Base-by-base conservation (phyloP, 2,888 invertebrate genomes). In the Drosophila rubida region DNA sequence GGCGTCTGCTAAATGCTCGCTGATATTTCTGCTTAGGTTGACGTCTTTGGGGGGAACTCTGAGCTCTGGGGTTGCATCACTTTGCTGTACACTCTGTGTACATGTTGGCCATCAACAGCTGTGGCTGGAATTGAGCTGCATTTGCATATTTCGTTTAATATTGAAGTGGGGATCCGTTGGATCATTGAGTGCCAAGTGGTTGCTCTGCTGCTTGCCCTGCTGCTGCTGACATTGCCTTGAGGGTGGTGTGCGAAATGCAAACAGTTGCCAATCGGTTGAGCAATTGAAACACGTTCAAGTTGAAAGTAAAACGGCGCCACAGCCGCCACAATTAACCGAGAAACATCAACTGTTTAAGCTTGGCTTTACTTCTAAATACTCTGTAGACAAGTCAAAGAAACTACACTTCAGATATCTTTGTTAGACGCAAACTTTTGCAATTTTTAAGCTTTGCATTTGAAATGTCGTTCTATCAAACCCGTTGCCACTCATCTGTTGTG, bases 1-100 rank as follows among this genome's bases (percentile, higher is more conserved):
- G 19, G 19, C 19, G 19, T 19, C 35, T 11, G n/a, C 4, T 37
- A 23, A 45, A 25, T 22, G 14, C 7, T 42, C 44, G 23, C 35
- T 37, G 13, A 32, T 37, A 64, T 77, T 84, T 85, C 41, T 74
- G 78, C 86, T 86, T 78, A 80, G 78, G 45, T 77, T 69, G 69
- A 60, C 65, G 73, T 39, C 58, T 62, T 53, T 67, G 27, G 50
- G 23, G 13, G 27, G 25, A n/a, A 5, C 32, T 57, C 53, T 67
- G 13, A 44, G 14, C 64, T 49, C 53, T 49, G 46, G 19, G 57
- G 63, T 81, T 86, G 83, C 82, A 71, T 70, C 86, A 86, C 61
- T 49, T 63, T 64, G 44, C 11, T 27, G 27, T 27, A 1, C 8
- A 2, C 39, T 57, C 45, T 70, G 46, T 32, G 62, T 41, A n/a